Evolutionary conservation across 2,888 invertebrate genomes (phyloP), one percentile per base, ranked within the genome.

Genomic region (Cephus nigrinus): DNA sequence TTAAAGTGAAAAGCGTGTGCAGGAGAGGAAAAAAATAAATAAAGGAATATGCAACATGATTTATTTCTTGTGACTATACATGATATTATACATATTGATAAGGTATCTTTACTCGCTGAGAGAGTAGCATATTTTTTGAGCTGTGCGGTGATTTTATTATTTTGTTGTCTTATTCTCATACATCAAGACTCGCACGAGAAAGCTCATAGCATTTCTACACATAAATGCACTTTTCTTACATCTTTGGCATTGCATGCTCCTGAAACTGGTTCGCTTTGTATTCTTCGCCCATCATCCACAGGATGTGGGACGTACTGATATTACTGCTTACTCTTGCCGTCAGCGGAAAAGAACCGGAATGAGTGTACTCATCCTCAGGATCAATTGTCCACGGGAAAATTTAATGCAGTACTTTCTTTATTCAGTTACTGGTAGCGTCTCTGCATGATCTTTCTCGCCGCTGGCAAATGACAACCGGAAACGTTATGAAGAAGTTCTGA

Each of bases 381-480:
- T 55, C 40, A 40, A 40, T 15, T 40, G 40, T 40, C 55, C 23
- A 55, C 55, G 23, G 55, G 23, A 23, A 55, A 55, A 55, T 55
- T 55, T 55, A 55, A 55, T 23, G 55, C 23, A 55, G 55, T 55
- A 35, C 30, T 74, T 35, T 15, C 23, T 74, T 33, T 74, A 15
- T 15, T 74, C n/a, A 30, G 73, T 83, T 87, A 92, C 85, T 93
- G 92, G 82, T 92, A 93, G 80, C 93, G 87, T 81, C 88, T 92
- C 82, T 93, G 93, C 81, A 93, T 92, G 80, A 93, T 92, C 86
- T 92, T 91, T 82, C 92, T 91, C 12, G 93, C 92, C 76, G 92
- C 92, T n/a, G 93, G 93, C 79, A 93, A 88, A 83, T 92, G 92
- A 82, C 93, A 93, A 9, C 89, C 92, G 33, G 93, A 93, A 32